These are phyloP conservation scores for Oscheius sp. DNA, from an alignment of 2,888 invertebrate species.

Conservation along the genomic window DNA sequence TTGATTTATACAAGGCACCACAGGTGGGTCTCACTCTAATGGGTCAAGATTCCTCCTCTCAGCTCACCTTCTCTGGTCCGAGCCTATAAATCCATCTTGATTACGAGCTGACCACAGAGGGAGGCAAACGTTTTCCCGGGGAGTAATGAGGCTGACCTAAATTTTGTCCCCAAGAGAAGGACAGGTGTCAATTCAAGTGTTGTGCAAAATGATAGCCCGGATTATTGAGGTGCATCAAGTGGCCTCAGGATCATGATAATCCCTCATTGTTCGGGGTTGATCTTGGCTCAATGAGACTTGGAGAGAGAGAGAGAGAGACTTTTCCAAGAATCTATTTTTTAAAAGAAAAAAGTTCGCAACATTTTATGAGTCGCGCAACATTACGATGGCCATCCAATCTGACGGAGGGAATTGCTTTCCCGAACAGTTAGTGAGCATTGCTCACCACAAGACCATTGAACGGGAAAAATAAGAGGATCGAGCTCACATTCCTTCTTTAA, in stretches of 20 bases:
- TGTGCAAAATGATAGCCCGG: neutral
- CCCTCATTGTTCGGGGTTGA: neutral
- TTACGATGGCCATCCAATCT: no score
- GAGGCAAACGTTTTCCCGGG: neutral
- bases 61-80: neutral
- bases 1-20: constrained; percentile 23
- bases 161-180: neutral
- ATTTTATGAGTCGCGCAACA: no score
- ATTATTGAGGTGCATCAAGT: constrained; percentile 1
- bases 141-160: neutral
- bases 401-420: no score
- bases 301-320: neutral
- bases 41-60: neutral
- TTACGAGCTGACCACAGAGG: neutral
- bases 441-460: no score
- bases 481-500: no score
- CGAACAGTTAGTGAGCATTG: no score
- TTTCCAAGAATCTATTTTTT: no score
- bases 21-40: constrained; percentile 14
- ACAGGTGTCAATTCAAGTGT: neutral
- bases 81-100: neutral
- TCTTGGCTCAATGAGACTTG: neutral
- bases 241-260: neutral
- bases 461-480: no score
- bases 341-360: no score